These are phyloP conservation scores for Aphelocoma californica DNA, from an alignment of 2,797 vertebrate genomes.

Conservation along the genomic window DNA sequence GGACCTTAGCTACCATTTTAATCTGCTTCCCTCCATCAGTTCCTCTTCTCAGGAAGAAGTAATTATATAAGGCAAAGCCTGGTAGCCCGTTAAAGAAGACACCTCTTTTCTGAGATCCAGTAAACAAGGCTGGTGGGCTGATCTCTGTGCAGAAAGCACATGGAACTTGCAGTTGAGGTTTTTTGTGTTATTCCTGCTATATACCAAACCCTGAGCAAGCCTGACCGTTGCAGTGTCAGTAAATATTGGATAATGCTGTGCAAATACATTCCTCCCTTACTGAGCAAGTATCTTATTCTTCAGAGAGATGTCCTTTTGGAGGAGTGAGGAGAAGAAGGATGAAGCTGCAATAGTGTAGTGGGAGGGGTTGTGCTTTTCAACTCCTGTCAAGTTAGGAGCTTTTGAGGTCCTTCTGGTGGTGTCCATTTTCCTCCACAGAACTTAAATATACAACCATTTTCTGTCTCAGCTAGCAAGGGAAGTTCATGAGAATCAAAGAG, in stretches of 20 bases:
- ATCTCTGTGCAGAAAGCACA: not conserved
- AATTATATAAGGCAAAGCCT: not conserved
- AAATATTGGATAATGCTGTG: not conserved
- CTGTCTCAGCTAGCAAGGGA: not conserved
- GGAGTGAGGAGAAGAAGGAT: not conserved
- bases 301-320: not conserved
- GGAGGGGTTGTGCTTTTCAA: not conserved
- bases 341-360: not conserved
- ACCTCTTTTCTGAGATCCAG: not conserved
- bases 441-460: not conserved
- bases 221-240: not conserved
- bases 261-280: not conserved
- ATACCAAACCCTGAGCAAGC: not conserved
- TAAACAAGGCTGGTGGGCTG: not conserved
- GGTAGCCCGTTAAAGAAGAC: not conserved
- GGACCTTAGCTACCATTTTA: not conserved
- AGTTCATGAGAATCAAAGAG: not conserved
- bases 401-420: not conserved
- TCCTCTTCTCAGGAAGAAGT: not conserved
- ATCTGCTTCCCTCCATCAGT: not conserved
- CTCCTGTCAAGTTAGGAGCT: not conserved
- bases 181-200: not conserved
- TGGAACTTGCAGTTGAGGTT: not conserved
- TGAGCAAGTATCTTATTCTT: not conserved
- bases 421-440: not conserved